These are phyloP conservation scores for Sebastes steindachneri DNA, from an alignment of 2,797 vertebrate species.

Conservation along the genomic window DNA sequence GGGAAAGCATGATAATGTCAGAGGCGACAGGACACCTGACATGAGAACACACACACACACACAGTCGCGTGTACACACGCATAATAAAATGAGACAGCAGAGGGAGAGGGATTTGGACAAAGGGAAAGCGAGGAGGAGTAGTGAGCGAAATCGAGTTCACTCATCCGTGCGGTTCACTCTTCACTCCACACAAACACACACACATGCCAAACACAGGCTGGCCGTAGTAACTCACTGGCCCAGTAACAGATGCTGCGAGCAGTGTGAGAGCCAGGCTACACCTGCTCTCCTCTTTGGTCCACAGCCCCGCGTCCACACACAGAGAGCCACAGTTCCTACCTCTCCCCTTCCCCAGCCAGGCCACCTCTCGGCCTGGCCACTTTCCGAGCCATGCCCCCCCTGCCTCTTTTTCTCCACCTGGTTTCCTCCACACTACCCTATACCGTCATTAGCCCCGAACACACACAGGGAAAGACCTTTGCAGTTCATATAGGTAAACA, in stretches of 20 bases:
- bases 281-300: conserved; percentile 55
- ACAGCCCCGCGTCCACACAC: conserved; percentile 20
- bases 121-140: neutral
- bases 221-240: conserved; percentile 52
- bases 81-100: conserved; percentile 40
- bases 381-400: conserved; percentile 12
- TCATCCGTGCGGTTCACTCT: conserved; percentile 45
- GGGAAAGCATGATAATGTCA: conserved; percentile 26
- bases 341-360: neutral
- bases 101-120: conserved; percentile 29
- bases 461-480: neutral
- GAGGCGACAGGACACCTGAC: conserved; percentile 45
- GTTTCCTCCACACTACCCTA: neutral
- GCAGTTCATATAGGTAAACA: neutral
- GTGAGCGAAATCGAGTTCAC: conserved; percentile 43
- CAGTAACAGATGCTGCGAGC: conserved; percentile 75
- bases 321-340: conserved; percentile 3
- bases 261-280: conserved; percentile 60
- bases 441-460: neutral
- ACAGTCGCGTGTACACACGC: conserved; percentile 2
- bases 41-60: conserved; percentile 13
- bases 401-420: conserved; percentile 39
- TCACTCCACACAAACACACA: conserved; percentile 1
- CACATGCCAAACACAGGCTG: conserved; percentile 52
- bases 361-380: conserved; percentile 30